A percentile compares a stretch with the other conserved stretches of the same genome.
These are phyloP conservation scores for Nipponacmea schrenckii DNA, from an alignment of 2,888 invertebrate species.

Conservation along the genomic window DNA sequence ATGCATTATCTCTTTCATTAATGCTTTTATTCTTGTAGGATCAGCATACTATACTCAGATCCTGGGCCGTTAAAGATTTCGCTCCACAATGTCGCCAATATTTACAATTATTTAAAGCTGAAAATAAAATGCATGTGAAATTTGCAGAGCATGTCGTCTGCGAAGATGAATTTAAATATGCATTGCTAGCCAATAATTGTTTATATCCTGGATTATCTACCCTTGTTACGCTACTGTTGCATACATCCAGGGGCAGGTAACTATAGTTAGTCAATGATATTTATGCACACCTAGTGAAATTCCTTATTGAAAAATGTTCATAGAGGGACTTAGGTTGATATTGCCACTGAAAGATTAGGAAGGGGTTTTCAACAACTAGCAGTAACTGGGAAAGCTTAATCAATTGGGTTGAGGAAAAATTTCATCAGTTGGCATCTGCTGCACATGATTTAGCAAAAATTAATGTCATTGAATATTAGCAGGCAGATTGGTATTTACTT, in stretches of 20 bases:
- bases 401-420: too few species aligned
- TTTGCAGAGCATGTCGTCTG: constrained; percentile 98
- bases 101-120: constrained; percentile 96
- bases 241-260: constrained; percentile 97
- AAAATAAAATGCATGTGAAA: constrained; percentile 97
- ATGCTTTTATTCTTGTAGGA: constrained; percentile 70
- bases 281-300: background rate
- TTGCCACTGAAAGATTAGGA: too few species aligned
- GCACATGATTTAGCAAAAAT: too few species aligned
- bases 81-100: constrained; percentile 96
- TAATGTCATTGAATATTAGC: too few species aligned
- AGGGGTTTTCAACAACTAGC: too few species aligned
- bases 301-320: too few species aligned
- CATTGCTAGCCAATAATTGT: constrained; percentile 97
- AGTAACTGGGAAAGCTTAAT: too few species aligned
- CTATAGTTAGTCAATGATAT: constrained; percentile 63
- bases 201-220: constrained; percentile 98
- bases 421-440: too few species aligned
- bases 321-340: too few species aligned
- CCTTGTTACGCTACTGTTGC: constrained; percentile 90
- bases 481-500: too few species aligned
- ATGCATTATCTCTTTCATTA: too few species aligned
- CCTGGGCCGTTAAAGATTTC: constrained; percentile 98
- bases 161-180: constrained; percentile 98
- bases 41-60: constrained; percentile 81